Percentiles rank a stretch among this genome's conserved stretches.
phyloP scores from a whole-genome alignment of 2,797 vertebrate genomes.

The Apodemus agrarius region DNA sequence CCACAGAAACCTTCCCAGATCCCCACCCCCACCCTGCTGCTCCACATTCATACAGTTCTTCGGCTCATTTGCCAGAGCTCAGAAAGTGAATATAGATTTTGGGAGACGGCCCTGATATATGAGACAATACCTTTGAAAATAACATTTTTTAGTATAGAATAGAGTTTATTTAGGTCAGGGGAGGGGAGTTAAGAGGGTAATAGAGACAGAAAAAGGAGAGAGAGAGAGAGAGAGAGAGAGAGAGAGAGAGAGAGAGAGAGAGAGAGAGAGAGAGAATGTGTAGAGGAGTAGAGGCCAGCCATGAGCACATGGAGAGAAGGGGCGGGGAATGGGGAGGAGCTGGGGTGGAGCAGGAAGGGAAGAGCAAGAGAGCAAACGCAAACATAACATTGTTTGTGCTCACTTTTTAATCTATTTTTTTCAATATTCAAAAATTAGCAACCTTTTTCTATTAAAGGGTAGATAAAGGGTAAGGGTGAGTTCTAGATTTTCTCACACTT shows the following conservation, averaged over 20 bases:
- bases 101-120: neutral
- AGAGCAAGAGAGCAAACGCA: too few species aligned
- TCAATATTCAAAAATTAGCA: neutral
- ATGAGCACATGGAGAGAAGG: too few species aligned
- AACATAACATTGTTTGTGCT: neutral
- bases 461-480: neutral
- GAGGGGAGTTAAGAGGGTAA: too few species aligned
- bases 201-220: too few species aligned
- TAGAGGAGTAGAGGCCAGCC: too few species aligned
- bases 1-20: neutral
- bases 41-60: neutral
- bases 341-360: too few species aligned
- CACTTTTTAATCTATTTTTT: neutral
- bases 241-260: too few species aligned
- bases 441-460: neutral
- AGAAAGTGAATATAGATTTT: neutral
- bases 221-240: too few species aligned
- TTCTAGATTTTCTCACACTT: neutral
- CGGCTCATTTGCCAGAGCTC: neutral
- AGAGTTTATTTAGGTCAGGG: too few species aligned
- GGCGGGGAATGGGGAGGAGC: too few species aligned
- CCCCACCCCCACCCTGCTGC: neutral
- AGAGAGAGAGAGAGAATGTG: too few species aligned
- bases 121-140: slow-evolving; percentile 19
- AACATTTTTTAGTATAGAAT: too few species aligned